Conservation (phyloP, 1,140 invertebrate genomes). For the Heliothis virescens region DNA sequence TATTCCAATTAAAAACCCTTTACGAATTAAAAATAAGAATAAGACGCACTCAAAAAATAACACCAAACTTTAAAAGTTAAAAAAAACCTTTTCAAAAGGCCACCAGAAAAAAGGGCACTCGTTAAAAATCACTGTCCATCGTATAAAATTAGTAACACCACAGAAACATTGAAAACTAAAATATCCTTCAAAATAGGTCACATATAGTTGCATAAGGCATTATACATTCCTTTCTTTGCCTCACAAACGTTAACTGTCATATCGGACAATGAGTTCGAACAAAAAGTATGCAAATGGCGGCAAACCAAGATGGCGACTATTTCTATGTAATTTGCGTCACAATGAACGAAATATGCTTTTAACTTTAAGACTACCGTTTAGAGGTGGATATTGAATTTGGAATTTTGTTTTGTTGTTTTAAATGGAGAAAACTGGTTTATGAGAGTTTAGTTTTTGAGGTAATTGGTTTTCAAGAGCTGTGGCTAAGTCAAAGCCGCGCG, state of each 20-base stretch:
- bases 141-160: slow-evolving; percentile 18
- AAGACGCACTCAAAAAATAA: no score
- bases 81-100: background rate
- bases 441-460: background rate
- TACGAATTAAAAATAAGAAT: no score
- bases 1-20: no score
- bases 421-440: background rate
- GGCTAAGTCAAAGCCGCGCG: no score
- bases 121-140: slow-evolving; percentile 9
- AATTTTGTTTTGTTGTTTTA: slow-evolving; percentile 36
- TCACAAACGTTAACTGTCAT: slow-evolving; percentile 31
- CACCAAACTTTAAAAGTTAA: no score
- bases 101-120: background rate
- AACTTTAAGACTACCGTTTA: slow-evolving; percentile 48
- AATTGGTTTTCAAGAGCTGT: background rate
- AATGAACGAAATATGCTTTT: slow-evolving; percentile 46
- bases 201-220: slow-evolving; percentile 43
- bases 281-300: slow-evolving; percentile 42
- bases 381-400: slow-evolving; percentile 17
- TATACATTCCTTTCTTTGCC: slow-evolving; percentile 35
- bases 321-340: slow-evolving; percentile 41
- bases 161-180: slow-evolving; percentile 29
- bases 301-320: slow-evolving; percentile 13
- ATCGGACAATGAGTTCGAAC: slow-evolving; percentile 32
- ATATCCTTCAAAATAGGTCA: slow-evolving; percentile 45